phyloP scores from a whole-genome alignment of 2,888 invertebrate genomes.

The Acanthosepion pharaonis region DNA sequence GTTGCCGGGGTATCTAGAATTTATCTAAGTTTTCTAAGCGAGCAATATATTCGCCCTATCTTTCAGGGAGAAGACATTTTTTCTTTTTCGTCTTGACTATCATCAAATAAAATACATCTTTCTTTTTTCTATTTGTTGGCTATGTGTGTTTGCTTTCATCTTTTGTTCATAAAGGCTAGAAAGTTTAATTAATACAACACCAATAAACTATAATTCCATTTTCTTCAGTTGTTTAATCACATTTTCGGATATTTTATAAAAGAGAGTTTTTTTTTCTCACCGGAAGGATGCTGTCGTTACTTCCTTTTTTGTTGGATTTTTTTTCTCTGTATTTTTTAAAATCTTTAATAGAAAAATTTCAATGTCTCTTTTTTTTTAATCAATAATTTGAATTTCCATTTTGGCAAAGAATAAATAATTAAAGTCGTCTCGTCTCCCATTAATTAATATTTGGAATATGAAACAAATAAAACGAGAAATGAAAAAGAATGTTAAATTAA shows the following conservation, averaged over 20 bases:
- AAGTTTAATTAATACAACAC: conserved; percentile 33
- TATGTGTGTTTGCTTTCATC: neutral
- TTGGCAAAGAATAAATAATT: conserved; percentile 22
- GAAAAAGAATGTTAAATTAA: neutral
- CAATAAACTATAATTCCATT: conserved; percentile 1
- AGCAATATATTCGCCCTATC: neutral
- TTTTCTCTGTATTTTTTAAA: neutral
- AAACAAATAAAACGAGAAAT: neutral
- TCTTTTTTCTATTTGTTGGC: neutral
- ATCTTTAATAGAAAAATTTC: neutral
- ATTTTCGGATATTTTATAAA: neutral
- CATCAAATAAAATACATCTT: neutral
- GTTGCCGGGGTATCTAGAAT: neutral
- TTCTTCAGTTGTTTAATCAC: neutral
- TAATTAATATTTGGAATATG: conserved; percentile 9
- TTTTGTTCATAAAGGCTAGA: conserved; percentile 33
- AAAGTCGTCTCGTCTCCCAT: conserved; percentile 7
- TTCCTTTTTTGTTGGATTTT: neutral
- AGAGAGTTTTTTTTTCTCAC: neutral
- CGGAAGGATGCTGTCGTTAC: neutral
- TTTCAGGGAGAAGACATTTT: neutral
- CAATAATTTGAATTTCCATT: conserved; percentile 2
- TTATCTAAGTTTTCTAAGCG: neutral
- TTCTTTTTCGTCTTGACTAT: neutral
- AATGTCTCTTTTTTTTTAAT: neutral